Conservation (phyloP, 2,888 invertebrate species). For the Cataglyphis livida region DNA sequence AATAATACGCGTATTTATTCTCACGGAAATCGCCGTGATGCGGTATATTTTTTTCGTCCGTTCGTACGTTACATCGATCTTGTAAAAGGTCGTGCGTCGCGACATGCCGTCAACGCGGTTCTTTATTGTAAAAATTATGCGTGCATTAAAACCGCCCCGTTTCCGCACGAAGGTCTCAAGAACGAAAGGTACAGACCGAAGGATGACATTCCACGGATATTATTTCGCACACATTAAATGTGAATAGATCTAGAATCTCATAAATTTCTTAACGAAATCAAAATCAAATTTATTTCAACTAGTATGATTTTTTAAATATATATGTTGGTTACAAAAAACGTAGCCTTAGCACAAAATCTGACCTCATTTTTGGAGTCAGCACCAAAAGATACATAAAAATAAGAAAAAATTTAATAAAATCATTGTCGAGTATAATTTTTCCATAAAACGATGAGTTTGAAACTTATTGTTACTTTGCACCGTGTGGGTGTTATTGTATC, state of each 20-base stretch:
- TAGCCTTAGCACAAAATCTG: too few species aligned
- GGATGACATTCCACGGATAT: slow-evolving; percentile 47
- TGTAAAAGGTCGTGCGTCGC: slow-evolving; percentile 61
- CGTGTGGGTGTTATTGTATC: not conserved
- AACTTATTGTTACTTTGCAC: not conserved
- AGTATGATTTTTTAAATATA: too few species aligned
- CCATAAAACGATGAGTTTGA: not conserved
- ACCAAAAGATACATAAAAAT: too few species aligned
- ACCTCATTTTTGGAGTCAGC: too few species aligned
- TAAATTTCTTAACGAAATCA: not conserved
- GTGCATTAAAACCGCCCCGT: slow-evolving; percentile 63
- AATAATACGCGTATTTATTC: slow-evolving; percentile 39
- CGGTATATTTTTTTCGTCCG: slow-evolving; percentile 50
- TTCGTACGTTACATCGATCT: slow-evolving; percentile 73
- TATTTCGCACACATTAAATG: slow-evolving; percentile 13
- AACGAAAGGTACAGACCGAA: slow-evolving; percentile 48
- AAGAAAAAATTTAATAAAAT: too few species aligned
- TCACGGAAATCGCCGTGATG: slow-evolving; percentile 54
- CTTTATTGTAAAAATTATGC: slow-evolving; percentile 67
- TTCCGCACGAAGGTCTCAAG: slow-evolving; percentile 65
- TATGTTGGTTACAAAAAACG: too few species aligned
- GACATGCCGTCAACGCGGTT: slow-evolving; percentile 59
- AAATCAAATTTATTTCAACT: not conserved
- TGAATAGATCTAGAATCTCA: not conserved
- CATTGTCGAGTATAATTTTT: not conserved